These are phyloP conservation scores for Torymus tubicola DNA, from an alignment of 2,888 invertebrate species.

Conservation along the genomic window DNA sequence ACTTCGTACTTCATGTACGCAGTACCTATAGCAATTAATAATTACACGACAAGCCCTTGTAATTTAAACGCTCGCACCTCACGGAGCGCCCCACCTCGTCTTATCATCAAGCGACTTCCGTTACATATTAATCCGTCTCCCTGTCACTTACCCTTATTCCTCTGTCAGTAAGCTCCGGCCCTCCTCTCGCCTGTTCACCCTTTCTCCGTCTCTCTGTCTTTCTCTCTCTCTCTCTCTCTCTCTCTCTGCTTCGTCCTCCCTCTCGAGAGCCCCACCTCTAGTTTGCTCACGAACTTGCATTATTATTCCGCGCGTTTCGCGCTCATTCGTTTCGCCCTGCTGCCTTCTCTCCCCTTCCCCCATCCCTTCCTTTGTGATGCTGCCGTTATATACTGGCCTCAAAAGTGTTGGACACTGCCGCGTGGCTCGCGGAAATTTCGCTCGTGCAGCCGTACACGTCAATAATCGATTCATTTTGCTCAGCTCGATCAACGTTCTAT, in stretches of 20 bases:
- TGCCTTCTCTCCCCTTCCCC: not conserved
- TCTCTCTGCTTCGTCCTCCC: not conserved
- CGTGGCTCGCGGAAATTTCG: too few relatives aligned
- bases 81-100: too few relatives aligned
- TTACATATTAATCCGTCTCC: slow-evolving; percentile 25
- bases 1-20: too few relatives aligned
- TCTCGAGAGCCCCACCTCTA: not conserved
- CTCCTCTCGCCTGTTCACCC: not conserved
- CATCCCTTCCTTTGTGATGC: too few relatives aligned
- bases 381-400: too few relatives aligned
- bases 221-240: not conserved
- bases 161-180: not conserved
- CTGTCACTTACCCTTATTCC: slow-evolving; percentile 30
- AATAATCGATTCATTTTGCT: too few relatives aligned
- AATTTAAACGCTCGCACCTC: too few relatives aligned
- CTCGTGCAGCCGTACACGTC: too few relatives aligned
- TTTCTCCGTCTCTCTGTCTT: not conserved
- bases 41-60: too few relatives aligned
- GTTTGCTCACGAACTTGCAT: slow-evolving; percentile 18
- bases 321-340: not conserved
- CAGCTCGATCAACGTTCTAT: too few relatives aligned
- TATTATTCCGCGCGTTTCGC: slow-evolving; percentile 45
- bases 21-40: too few relatives aligned
- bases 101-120: not conserved
- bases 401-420: too few relatives aligned